Conservation (phyloP, 2,797 vertebrate genomes). For the Myotis findleyi region DNA sequence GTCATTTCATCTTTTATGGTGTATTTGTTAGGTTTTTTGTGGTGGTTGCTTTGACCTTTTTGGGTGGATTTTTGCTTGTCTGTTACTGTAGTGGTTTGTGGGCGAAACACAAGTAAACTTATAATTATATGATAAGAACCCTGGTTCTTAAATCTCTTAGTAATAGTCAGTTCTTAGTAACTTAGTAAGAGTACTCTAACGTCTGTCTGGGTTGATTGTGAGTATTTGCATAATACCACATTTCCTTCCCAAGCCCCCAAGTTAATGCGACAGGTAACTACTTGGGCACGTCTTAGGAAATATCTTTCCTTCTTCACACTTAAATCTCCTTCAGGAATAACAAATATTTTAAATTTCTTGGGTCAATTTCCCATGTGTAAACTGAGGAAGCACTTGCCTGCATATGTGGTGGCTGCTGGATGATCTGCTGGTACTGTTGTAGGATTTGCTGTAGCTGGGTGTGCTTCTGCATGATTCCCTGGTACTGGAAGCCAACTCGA, state of each 20-base stretch:
- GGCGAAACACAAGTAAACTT: background rate
- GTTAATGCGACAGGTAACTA: background rate
- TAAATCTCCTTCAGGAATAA: conserved; percentile 7
- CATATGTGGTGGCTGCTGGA: conserved; percentile 94
- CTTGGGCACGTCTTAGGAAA: background rate
- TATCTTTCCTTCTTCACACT: background rate
- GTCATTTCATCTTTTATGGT: conserved; percentile 12
- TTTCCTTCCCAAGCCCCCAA: background rate
- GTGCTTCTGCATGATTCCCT: conserved; percentile 98
- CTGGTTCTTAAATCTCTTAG: conserved; percentile 10
- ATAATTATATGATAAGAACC: background rate
- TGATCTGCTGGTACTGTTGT: conserved; percentile 95
- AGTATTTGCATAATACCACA: background rate
- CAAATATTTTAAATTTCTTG: background rate
- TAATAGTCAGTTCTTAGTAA: background rate
- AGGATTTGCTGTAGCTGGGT: conserved; percentile 95
- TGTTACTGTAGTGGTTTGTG: background rate
- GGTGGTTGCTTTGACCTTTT: background rate
- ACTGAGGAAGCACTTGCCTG: conserved; percentile 87
- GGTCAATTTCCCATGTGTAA: background rate
- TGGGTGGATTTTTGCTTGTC: background rate
- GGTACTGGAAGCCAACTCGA: conserved; percentile 95
- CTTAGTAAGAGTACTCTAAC: background rate
- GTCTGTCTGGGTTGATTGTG: background rate
- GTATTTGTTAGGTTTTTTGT: conserved; percentile 1